phyloP scores from a whole-genome alignment of 2,797 vertebrate genomes.

The Muscicapa comitata region DNA sequence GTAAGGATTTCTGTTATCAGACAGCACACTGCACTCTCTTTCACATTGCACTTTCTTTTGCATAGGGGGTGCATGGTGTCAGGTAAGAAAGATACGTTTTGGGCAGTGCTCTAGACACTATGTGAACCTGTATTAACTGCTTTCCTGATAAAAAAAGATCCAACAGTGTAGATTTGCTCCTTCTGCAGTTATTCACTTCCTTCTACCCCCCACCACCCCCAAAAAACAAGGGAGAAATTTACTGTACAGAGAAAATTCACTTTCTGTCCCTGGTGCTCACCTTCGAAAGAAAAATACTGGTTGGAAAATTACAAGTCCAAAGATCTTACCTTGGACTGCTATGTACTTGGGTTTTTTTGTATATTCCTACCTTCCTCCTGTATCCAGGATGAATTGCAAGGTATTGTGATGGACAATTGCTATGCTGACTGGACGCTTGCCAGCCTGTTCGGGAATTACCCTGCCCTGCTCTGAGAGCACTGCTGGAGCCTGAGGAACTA shows the following conservation, averaged over 20 bases:
- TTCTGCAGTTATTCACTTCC: not conserved
- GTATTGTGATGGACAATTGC: not conserved
- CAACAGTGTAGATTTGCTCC: not conserved
- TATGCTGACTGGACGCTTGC: not conserved
- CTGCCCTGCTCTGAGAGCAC: not conserved
- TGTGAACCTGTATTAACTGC: not conserved
- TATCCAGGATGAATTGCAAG: not conserved
- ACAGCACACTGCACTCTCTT: not conserved
- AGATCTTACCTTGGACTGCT: not conserved
- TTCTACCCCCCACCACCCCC: fast-evolving
- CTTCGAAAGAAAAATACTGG: not conserved
- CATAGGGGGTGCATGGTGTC: not conserved
- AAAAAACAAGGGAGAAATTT: not conserved
- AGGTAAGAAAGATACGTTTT: not conserved
- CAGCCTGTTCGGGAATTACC: not conserved
- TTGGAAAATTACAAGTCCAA: not conserved
- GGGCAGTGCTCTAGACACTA: not conserved
- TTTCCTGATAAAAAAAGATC: not conserved
- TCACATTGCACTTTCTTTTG: not conserved
- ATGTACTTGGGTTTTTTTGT: not conserved
- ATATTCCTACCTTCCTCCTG: not conserved
- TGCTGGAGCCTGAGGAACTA: not conserved
- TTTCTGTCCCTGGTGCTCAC: not conserved
- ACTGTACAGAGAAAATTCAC: not conserved
- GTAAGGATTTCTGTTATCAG: not conserved